A percentile compares a stretch with the other conserved stretches of the same genome.
These are phyloP conservation scores for Dioctria rufipes DNA, from an alignment of 2,888 invertebrate genomes.

Conservation along the genomic window DNA sequence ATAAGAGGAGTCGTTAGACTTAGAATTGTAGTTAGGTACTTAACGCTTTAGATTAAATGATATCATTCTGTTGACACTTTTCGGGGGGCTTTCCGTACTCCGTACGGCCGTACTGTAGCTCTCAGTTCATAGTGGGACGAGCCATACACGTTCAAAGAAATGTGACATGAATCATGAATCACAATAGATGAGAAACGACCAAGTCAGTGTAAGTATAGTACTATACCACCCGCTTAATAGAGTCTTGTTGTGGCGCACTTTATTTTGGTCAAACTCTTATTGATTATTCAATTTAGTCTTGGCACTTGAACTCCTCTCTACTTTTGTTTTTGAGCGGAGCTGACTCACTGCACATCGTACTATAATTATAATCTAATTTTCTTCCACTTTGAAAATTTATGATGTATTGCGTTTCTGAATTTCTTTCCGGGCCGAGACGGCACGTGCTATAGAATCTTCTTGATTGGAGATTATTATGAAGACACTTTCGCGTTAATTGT, in stretches of 20 bases:
- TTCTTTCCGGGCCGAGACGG: too few species aligned
- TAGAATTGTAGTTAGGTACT: conserved; percentile 1
- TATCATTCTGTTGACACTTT: conserved; percentile 4
- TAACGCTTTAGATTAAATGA: conserved; percentile 1
- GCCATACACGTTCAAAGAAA: background rate
- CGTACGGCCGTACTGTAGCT: too few species aligned
- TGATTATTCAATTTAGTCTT: conserved; percentile 9
- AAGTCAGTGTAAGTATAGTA: background rate
- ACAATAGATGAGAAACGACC: background rate
- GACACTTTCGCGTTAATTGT: too few species aligned
- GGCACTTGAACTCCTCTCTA: background rate
- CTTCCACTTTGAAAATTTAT: too few species aligned
- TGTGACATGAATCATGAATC: conserved; percentile 29
- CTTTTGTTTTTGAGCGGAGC: background rate
- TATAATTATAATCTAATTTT: background rate
- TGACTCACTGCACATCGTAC: background rate
- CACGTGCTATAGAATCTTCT: too few species aligned
- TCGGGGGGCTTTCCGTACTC: background rate
- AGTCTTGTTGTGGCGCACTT: conserved; percentile 27
- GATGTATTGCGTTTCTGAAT: too few species aligned
- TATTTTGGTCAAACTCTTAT: conserved; percentile 7
- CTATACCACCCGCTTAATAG: background rate
- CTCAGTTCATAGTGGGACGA: too few species aligned
- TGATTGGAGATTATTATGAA: too few species aligned
- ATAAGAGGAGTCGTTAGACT: conserved; percentile 6